Percentiles rank a stretch among this genome's conserved stretches.
Evolutionary conservation across 2,888 invertebrate genomes (phyloP).

Genomic region (Eilema griseolum): DNA sequence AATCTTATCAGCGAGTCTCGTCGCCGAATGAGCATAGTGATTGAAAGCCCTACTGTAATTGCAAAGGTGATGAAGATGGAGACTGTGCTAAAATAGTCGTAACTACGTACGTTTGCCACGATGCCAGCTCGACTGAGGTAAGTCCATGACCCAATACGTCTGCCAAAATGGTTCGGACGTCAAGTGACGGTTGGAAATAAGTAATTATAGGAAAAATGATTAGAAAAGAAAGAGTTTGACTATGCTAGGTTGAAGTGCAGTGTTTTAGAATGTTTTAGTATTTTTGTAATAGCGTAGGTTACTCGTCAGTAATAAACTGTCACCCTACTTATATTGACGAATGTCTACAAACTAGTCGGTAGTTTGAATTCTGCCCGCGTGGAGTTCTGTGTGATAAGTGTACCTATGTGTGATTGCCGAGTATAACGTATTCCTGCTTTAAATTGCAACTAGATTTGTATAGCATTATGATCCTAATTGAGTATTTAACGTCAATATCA

Average conservation of each 20-base stretch:
- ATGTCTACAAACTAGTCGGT: background rate
- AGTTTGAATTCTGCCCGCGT: too few relatives aligned
- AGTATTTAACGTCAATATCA: too few relatives aligned
- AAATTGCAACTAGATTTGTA: too few relatives aligned
- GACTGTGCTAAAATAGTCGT: background rate
- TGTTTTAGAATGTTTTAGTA: background rate
- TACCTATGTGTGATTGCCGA: too few relatives aligned
- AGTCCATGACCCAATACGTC: background rate
- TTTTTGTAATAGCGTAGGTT: background rate
- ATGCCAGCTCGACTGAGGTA: conserved; percentile 1
- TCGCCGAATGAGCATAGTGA: background rate
- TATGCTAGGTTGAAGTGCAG: background rate
- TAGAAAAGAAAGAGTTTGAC: background rate
- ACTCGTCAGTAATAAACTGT: too few relatives aligned
- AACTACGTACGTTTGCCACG: background rate
- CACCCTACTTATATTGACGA: too few relatives aligned
- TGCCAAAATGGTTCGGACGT: background rate
- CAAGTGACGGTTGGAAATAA: background rate
- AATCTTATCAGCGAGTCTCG: background rate
- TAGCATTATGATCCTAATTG: too few relatives aligned
- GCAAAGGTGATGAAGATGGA: background rate
- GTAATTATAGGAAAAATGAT: background rate
- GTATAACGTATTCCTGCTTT: too few relatives aligned
- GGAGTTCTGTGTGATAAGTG: too few relatives aligned
- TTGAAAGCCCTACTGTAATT: background rate